A percentile compares a stretch with the other conserved stretches of the same genome.
Conservation (phyloP, 2,888 invertebrate species). For the Eupelmus urozonus region DNA sequence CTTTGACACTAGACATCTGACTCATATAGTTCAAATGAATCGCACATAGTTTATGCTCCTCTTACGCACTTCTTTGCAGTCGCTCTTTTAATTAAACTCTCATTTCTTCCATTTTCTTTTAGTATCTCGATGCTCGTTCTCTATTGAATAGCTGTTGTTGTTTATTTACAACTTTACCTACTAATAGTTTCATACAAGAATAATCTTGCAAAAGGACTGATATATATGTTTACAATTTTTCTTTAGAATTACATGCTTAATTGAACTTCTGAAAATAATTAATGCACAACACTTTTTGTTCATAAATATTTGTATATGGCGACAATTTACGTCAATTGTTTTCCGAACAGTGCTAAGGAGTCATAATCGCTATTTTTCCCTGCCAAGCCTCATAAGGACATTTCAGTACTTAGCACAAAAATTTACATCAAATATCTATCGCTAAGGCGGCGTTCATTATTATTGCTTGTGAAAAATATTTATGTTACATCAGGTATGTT, state of each 20-base stretch:
- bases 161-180: constrained; percentile 45
- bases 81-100: constrained; percentile 17
- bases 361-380: constrained; percentile 38
- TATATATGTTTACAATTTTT: constrained; percentile 17
- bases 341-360: constrained; percentile 35
- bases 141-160: constrained; percentile 28
- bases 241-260: constrained; percentile 50
- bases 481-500: constrained; percentile 40
- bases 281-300: constrained; percentile 34
- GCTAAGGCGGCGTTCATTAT: constrained; percentile 52
- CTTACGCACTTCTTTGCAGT: constrained; percentile 21
- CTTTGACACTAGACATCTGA: constrained; percentile 49
- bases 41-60: constrained; percentile 24
- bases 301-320: constrained; percentile 34
- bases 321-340: constrained; percentile 19
- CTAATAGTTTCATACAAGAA: constrained; percentile 50
- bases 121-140: constrained; percentile 6
- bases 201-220: constrained; percentile 47
- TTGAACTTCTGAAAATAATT: constrained; percentile 33
- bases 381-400: constrained; percentile 49
- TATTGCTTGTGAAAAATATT: constrained; percentile 56
- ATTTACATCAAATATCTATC: constrained; percentile 47
- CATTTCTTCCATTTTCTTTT: constrained; percentile 22
- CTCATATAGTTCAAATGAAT: constrained; percentile 25
- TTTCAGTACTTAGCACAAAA: constrained; percentile 50